Base-by-base conservation (phyloP, 2,113 vertebrate genomes). In the Esox niger region DNA sequence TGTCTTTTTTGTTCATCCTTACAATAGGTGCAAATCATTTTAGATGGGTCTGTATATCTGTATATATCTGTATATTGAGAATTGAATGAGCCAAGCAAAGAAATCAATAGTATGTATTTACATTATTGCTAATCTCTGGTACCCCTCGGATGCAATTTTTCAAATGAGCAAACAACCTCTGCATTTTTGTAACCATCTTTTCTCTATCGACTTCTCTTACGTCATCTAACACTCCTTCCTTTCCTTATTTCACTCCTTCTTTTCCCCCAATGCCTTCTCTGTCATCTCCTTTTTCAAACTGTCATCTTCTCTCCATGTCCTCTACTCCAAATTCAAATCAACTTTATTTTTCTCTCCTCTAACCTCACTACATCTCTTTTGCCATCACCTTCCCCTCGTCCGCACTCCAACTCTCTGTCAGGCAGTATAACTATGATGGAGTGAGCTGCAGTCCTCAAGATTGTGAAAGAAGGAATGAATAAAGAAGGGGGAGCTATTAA, bases 361-460 rank as follows among this genome's bases (percentile, higher is more conserved):
- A 29, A n/a, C n/a, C 54, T 27, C 32, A 10, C 21, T 56, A 31
- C 13, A 17, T 59, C 57, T 62, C 54, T 64, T 27, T 15, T 30
- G n/a, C 57, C 57, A 6, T 7, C 57, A 20, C 27, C 57, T 6
- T 59, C 13, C 29, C 1, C 17, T 59, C 27, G 15, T 58, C 27
- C n/a, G n/a, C n/a, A n/a, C n/a, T 31, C 29, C 57, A 31, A 20
- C 5, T 20, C 33, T 62, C 57, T 31, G 29, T 20, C 26, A 3
- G 29, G 2, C 29, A 26, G 6, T 31, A 30, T 59, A 31, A 59
- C 57, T 33, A 43, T 9, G 7, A 30, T 59, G 60, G 33, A 62
- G 32, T 43, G 60, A 35, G 33, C 33, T 43, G 21, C 60, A 62
- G 60, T 62, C 32, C 32, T 62, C 29, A 62, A 35, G 23, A 62